Evolutionary conservation across 2,113 vertebrate species (phyloP).

Genomic region (Oryzias woworae): DNA sequence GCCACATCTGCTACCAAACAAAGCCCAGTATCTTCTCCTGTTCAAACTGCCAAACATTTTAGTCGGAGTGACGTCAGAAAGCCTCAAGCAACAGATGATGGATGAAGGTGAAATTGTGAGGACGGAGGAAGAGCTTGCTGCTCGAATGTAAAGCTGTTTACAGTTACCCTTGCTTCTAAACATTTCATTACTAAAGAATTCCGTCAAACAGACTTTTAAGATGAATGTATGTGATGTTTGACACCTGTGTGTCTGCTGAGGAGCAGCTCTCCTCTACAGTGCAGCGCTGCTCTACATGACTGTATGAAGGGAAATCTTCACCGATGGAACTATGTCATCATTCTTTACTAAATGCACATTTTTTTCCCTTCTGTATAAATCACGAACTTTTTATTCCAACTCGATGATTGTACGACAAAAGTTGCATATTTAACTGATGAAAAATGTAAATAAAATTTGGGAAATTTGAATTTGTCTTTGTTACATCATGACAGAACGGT

Average conservation of each 20-base stretch:
- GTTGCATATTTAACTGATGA: slow-evolving; percentile 70
- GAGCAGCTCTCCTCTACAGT: slow-evolving; percentile 29
- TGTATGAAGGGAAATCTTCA: slow-evolving; percentile 27
- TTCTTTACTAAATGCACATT: slow-evolving; percentile 49
- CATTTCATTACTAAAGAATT: slow-evolving; percentile 63
- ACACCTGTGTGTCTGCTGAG: slow-evolving; percentile 61
- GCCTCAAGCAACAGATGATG: slow-evolving; percentile 23
- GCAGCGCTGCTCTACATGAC: slow-evolving; percentile 18
- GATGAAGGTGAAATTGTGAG: slow-evolving; percentile 52
- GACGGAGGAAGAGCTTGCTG: slow-evolving; percentile 26
- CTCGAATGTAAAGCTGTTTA: slow-evolving; percentile 76
- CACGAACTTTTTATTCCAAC: slow-evolving; percentile 69
- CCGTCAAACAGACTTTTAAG: slow-evolving; percentile 33
- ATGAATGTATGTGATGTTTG: slow-evolving; percentile 74
- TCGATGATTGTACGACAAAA: slow-evolving; percentile 67
- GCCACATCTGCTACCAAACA: slow-evolving; percentile 20
- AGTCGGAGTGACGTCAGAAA: slow-evolving; percentile 30
- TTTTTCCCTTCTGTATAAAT: slow-evolving; percentile 68
- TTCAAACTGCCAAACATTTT: slow-evolving; percentile 68
- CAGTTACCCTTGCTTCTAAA: slow-evolving; percentile 46
- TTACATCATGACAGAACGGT: too few relatives aligned
- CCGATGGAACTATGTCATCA: slow-evolving; percentile 6
- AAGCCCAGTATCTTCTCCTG: slow-evolving; percentile 47
- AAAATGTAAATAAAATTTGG: slow-evolving; percentile 59
- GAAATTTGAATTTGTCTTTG: slow-evolving; percentile 30